Base-by-base conservation (phyloP, 2,113 vertebrate species). In the Rhadina sibilatrix region DNA sequence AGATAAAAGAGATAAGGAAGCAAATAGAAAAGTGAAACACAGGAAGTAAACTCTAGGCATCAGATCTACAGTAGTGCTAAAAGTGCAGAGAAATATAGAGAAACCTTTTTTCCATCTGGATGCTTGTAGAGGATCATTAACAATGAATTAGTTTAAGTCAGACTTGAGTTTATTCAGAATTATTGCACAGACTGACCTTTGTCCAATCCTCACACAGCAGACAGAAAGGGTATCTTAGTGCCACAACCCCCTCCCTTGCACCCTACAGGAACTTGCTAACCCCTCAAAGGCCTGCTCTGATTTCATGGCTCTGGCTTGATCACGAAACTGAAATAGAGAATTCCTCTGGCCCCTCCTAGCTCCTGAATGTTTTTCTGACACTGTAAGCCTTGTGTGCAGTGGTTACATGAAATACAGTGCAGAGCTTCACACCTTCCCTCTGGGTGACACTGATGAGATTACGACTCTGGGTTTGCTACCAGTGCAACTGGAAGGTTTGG, bases 381-480 rank as follows among this genome's bases (percentile, higher is more conserved):
- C 42, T 27, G 28, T 2, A 2, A 84, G 38, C 20, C 28, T n/a
- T 59, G 13, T n/a, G 38, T 72, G 35, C 28, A 24, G 47, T n/a
- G 23, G 12, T 53, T 69, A 56, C 35, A 56, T 10, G 33, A 83
- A 59, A 77, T 7, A 35, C 11, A 85, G n/a, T 0, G 0, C 75
- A 74, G 63, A 88, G 13, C 3, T 80, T 77, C 71, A 70, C 47
- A 19, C 11, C 37, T 24, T 53, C 78, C 47, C 53, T 52, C n/a
- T 14, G 33, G 42, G 47, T 63, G 78, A 38, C 46, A 56, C 13
- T 0, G 8, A 22, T 28, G 70, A 0, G 3, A 38, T 12, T 61
- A 37, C 1, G 4, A 22, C 3, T 3, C 33, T 54, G 54, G 46
- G n/a, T 44, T 74, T 0, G 0, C 54, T 68, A 33, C 56, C 86